Base-by-base conservation (phyloP, 2,113 vertebrate species). In the Pachypanchax playfairii region DNA sequence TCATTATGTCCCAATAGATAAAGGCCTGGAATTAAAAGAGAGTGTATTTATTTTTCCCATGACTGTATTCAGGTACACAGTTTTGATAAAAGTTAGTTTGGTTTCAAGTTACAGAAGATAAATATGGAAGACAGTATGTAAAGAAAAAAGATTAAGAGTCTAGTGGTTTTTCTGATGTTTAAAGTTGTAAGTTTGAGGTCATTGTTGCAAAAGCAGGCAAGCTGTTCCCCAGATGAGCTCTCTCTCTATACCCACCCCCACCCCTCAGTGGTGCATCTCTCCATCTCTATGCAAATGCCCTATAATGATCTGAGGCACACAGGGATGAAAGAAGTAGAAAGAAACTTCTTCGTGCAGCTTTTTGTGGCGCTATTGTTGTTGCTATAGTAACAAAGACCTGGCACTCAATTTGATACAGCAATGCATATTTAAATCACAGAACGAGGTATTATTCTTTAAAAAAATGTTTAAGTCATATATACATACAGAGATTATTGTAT, bases 301-400 rank as follows among this genome's bases (percentile, higher is more conserved):
- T 87, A 66, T 88, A 88, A 90, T 85, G 83, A 88, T 91, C 74
- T 84, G 83, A 90, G 77, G 73, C 64, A 55, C 68, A 38, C 42
- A 20, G 59, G 73, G 80, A 87, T 91, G 74, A 89, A 86, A 88
- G 77, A 84, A 65, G 54, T 70, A 59, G 70, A 69, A 59, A 77
- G 26, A 72, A 87, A 87, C 71, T 79, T 75, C 77, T 77, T 60
- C 46, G 53, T 7, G 21, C 54, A 74, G 83, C 82, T 86, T n/a
- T n/a, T 85, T 87, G 83, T 87, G 70, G 67, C 75, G 81, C 77
- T 87, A 75, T 82, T 72, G 80, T 87, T 90, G 87, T 90, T 92
- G 84, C 90, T 81, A 90, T 90, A 83, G 90, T 69, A 88, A 90
- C 86, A 47, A 52, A 62, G 57, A 56, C 55, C 48, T 65, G 73